These are phyloP conservation scores for Myiopsitta monachus DNA, from an alignment of 2,113 vertebrate species.

Conservation along the genomic window DNA sequence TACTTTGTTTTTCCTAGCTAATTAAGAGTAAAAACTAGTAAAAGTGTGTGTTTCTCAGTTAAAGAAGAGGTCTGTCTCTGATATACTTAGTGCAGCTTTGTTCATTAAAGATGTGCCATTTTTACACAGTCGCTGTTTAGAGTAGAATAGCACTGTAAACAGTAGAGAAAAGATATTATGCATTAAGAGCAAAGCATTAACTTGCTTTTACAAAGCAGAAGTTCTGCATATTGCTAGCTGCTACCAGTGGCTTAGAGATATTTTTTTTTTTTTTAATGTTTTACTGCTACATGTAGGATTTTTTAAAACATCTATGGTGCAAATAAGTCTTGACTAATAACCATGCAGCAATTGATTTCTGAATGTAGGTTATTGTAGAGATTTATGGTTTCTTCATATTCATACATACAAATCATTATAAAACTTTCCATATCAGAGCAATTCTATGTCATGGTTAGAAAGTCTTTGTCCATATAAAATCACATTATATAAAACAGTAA, in stretches of 20 bases:
- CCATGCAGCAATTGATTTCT: background rate
- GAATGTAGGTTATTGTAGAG: background rate
- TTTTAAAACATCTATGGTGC: background rate
- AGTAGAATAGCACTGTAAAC: conserved; percentile 7
- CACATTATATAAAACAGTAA: background rate
- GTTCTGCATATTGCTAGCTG: background rate
- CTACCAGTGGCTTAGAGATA: background rate
- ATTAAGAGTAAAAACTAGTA: conserved; percentile 44
- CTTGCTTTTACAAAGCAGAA: background rate
- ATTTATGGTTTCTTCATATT: background rate
- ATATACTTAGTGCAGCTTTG: background rate
- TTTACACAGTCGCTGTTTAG: conserved; percentile 27
- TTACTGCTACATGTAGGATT: background rate
- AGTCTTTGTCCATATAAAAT: background rate
- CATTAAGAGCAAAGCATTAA: background rate
- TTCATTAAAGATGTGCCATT: conserved; percentile 28
- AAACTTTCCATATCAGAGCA: background rate
- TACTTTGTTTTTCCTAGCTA: conserved; percentile 1
- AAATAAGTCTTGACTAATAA: background rate
- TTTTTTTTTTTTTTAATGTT: background rate
- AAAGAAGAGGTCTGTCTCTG: conserved; percentile 15
- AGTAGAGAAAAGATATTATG: background rate
- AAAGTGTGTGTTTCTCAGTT: conserved; percentile 41
- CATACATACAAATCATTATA: background rate
- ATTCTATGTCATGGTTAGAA: background rate